Percentiles rank a stretch among this genome's conserved stretches.
phyloP scores from a whole-genome alignment of 37 sponge, comb jelly and placozoan species.

The Spongilla lacustris region DNA sequence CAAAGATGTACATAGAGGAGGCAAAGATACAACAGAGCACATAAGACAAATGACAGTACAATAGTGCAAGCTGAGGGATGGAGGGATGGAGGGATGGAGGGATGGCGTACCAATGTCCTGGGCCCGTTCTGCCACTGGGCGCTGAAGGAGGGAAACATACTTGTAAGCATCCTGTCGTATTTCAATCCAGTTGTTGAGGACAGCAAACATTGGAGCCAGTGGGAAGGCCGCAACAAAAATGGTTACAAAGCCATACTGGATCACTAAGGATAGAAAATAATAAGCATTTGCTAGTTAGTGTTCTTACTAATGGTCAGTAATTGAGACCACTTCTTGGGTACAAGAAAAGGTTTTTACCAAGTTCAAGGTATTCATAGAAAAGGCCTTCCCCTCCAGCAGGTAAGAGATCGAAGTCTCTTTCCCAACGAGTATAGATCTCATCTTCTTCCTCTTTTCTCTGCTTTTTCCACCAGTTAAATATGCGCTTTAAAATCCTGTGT shows the following conservation, averaged over 20 bases:
- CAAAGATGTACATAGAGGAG: background rate
- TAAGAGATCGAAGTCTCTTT: slow-evolving; percentile 89
- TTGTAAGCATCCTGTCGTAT: slow-evolving; percentile 97
- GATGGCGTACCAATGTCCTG: slow-evolving; percentile 89
- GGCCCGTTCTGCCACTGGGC: slow-evolving; percentile 87
- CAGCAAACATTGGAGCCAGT: slow-evolving; percentile 96
- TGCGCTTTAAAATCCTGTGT: slow-evolving; percentile 52
- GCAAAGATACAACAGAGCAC: background rate
- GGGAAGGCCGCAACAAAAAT: slow-evolving; percentile 98
- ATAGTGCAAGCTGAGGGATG: too few species aligned
- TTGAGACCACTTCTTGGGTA: too few species aligned
- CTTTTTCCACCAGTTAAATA: slow-evolving; percentile 62
- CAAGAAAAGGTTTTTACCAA: slow-evolving; percentile 58
- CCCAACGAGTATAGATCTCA: slow-evolving; percentile 90
- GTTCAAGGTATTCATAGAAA: slow-evolving; percentile 96
- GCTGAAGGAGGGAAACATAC: slow-evolving; percentile 70
- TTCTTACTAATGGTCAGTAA: too few species aligned
- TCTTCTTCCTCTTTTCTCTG: slow-evolving; percentile 64
- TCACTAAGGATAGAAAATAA: slow-evolving; percentile 51
- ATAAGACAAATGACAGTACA: too few species aligned
- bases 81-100: too few species aligned
- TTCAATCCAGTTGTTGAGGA: slow-evolving; percentile 96
- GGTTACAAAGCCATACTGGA: slow-evolving; percentile 98
- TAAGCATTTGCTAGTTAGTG: too few species aligned
- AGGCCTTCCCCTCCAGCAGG: slow-evolving; percentile 80